phyloP scores from a whole-genome alignment of 1,140 invertebrate species.

The Aporrectodea caliginosa region DNA sequence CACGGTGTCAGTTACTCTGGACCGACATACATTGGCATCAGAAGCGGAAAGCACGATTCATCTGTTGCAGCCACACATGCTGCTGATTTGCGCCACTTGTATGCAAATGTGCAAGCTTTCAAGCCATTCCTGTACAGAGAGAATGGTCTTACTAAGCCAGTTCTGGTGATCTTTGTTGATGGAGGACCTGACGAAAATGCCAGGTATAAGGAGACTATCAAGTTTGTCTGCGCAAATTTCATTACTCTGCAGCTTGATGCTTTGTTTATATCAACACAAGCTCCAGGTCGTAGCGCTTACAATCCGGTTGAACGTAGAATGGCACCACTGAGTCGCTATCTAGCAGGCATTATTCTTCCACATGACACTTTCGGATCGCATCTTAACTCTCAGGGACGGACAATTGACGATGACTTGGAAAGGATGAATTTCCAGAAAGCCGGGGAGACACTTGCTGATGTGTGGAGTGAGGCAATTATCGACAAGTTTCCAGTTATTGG shows the following conservation, averaged over 20 bases:
- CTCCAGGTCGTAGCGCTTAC: constrained; percentile 52
- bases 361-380: constrained; percentile 53
- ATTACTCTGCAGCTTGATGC: constrained; percentile 52
- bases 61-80: constrained; percentile 45
- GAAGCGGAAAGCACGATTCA: constrained; percentile 20
- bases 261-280: constrained; percentile 53
- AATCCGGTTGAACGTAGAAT: constrained; percentile 48
- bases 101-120: too few species aligned
- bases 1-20: constrained; percentile 17
- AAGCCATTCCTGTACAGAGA: too few species aligned
- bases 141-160: constrained; percentile 45
- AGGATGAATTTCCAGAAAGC: constrained; percentile 46
- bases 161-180: constrained; percentile 51
- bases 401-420: constrained; percentile 48
- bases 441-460: constrained; percentile 42
- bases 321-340: constrained; percentile 52
- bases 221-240: constrained; percentile 48
- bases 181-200: constrained; percentile 56
- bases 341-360: constrained; percentile 51
- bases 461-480: constrained; percentile 41
- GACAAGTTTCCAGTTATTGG: constrained; percentile 42
- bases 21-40: not conserved
- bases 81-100: constrained; percentile 45
- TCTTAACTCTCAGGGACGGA: constrained; percentile 46
- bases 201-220: constrained; percentile 44